Evolutionary conservation across 2,113 vertebrate species (phyloP).

Genomic region (Lasiurus cinereus): DNA sequence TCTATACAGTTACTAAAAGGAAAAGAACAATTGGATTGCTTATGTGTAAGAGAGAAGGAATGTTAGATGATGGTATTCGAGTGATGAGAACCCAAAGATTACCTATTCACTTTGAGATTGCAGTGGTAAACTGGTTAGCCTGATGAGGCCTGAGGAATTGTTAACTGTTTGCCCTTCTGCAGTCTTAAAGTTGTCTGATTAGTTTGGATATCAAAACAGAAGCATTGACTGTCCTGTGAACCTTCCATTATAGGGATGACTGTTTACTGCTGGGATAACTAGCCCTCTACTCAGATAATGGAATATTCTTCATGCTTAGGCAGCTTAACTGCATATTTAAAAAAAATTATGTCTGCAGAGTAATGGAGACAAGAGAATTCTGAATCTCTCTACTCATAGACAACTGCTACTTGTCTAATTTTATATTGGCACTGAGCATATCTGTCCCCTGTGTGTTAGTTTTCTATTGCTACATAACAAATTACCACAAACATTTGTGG

Average conservation of each 20-base stretch:
- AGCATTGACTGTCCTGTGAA: background rate
- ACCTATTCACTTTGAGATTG: background rate
- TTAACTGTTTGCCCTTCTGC: background rate
- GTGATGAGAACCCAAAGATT: background rate
- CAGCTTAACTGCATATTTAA: background rate
- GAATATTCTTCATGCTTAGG: background rate
- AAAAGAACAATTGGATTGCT: background rate
- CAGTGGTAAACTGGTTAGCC: background rate
- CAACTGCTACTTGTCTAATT: background rate
- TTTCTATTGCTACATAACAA: background rate
- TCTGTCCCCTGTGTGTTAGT: background rate
- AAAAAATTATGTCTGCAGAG: background rate
- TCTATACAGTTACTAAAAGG: background rate
- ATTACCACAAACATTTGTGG: background rate
- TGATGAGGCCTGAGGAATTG: background rate
- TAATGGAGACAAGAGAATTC: slow-evolving; percentile 32
- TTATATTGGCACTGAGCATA: background rate
- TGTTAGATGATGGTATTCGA: background rate
- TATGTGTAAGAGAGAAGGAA: background rate
- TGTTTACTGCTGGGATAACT: background rate
- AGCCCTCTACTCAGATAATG: background rate
- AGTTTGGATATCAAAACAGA: background rate
- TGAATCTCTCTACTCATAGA: slow-evolving; percentile 27
- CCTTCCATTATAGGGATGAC: background rate
- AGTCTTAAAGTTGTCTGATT: slow-evolving; percentile 36